Evolutionary conservation across 2,113 vertebrate species (phyloP).

Genomic region (Gallinago paraguaiae): DNA sequence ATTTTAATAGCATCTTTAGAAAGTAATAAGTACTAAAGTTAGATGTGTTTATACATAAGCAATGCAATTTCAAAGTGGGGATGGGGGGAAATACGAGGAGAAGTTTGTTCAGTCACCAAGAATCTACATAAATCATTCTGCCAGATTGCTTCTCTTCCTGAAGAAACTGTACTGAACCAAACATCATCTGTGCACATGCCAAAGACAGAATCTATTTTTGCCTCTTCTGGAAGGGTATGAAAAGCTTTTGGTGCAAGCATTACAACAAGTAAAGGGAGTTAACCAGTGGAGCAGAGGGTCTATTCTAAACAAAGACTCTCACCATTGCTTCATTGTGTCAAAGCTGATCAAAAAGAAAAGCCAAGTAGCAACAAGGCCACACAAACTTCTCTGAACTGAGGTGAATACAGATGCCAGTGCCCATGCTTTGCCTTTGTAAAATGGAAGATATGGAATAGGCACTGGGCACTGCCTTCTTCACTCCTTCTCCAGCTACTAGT

Average conservation of each 20-base stretch:
- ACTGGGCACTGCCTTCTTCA: neutral
- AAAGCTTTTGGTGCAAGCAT: neutral
- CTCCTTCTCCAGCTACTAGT: neutral
- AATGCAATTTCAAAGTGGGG: neutral
- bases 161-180: neutral
- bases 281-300: neutral
- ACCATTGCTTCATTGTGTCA: neutral
- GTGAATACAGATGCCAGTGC: neutral
- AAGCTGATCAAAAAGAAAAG: neutral
- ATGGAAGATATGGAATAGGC: neutral
- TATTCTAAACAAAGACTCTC: neutral
- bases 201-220: neutral
- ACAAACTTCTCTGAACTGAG: neutral
- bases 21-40: neutral
- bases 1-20: neutral
- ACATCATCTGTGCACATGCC: neutral
- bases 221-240: neutral
- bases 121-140: neutral
- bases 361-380: neutral
- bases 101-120: neutral
- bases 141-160: neutral
- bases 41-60: neutral
- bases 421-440: neutral
- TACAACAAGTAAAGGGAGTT: neutral
- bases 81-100: neutral